A percentile compares a stretch with the other conserved stretches of the same genome.
Evolutionary conservation across 2,113 vertebrate genomes (phyloP).

Genomic region (Mirza zaza): DNA sequence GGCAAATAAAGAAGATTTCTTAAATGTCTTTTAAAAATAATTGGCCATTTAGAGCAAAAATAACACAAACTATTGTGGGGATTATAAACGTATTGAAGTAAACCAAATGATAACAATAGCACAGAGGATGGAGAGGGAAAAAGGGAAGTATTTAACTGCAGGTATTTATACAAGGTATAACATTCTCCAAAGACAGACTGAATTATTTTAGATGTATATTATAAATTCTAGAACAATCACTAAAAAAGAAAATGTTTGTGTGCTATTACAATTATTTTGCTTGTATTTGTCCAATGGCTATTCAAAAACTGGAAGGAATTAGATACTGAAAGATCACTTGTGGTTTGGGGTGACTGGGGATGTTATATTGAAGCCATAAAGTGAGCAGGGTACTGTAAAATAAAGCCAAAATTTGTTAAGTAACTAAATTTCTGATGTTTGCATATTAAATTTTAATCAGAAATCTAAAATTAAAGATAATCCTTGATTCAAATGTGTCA

Average conservation of each 20-base stretch:
- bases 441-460: neutral
- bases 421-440: neutral
- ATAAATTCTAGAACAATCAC: neutral
- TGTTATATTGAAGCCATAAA: neutral
- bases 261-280: neutral
- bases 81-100: neutral
- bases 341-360: neutral
- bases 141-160: neutral
- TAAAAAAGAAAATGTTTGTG: neutral
- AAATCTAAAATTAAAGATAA: conserved; percentile 7
- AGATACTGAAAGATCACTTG: neutral
- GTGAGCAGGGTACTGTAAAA: neutral
- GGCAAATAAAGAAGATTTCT: neutral
- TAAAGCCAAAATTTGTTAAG: neutral
- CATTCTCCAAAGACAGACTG: neutral
- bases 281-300: neutral
- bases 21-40: neutral
- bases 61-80: neutral
- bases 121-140: neutral
- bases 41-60: neutral
- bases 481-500: neutral
- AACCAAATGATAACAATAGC: neutral
- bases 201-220: neutral
- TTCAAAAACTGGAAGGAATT: neutral
- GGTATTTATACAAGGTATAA: neutral